A percentile compares a stretch with the other conserved stretches of the same genome.
Conservation (phyloP, 53 echinoderm and acorn worm genomes). For the Holothuria leucospilota region DNA sequence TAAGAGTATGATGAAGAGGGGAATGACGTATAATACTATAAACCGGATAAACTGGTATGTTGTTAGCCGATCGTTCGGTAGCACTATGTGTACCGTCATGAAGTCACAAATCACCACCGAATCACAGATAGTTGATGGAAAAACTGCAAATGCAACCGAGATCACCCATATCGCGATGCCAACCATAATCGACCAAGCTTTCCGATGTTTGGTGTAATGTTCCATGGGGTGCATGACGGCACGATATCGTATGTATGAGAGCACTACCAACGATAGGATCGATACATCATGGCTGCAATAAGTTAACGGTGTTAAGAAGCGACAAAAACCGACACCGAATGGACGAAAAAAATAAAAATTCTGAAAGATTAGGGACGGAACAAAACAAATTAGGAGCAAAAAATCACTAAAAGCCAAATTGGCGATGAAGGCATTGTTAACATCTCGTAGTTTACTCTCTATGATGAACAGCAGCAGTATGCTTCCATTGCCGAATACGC, state of each 20-base stretch:
- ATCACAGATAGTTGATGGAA: background rate
- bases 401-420: constrained; percentile 20
- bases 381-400: constrained; percentile 11
- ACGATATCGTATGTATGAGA: constrained; percentile 38
- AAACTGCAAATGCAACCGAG: background rate
- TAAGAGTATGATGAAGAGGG: background rate
- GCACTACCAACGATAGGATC: constrained; percentile 19
- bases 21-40: background rate
- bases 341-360: constrained; percentile 10
- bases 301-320: background rate
- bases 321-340: constrained; percentile 6
- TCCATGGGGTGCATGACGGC: constrained; percentile 41
- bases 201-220: constrained; percentile 5
- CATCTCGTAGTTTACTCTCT: constrained; percentile 33
- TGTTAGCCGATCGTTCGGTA: too few species aligned
- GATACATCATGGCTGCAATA: constrained; percentile 35
- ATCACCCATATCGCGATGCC: constrained; percentile 7
- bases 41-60: background rate
- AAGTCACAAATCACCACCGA: background rate
- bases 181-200: background rate
- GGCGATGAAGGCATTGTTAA: constrained; percentile 34
- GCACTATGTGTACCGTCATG: background rate
- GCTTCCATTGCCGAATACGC: constrained; percentile 28
- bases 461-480: constrained; percentile 1
- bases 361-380: constrained; percentile 19